Evolutionary conservation across 2,888 invertebrate species (phyloP).

Genomic region (Papilio protenor): DNA sequence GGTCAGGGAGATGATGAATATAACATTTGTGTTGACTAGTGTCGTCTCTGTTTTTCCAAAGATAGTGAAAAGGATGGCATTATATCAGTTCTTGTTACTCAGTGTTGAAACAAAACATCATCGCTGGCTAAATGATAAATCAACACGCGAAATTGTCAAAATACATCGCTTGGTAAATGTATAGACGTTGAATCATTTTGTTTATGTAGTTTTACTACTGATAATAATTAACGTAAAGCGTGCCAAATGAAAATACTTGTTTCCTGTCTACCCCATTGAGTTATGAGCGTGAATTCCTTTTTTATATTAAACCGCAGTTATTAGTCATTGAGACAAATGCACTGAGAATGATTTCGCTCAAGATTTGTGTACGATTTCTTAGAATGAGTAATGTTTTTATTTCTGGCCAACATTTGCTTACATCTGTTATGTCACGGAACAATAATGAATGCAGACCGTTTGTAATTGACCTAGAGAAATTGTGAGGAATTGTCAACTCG

Average conservation of each 20-base stretch:
- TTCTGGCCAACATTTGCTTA: constrained; percentile 54
- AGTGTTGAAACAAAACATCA: neutral
- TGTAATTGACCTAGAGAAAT: no score
- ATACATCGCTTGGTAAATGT: neutral
- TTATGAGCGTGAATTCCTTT: no score
- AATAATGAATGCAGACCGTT: neutral
- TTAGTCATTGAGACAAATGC: no score
- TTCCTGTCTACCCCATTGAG: no score
- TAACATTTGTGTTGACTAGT: neutral
- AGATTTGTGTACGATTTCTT: neutral
- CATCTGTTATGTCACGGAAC: constrained; percentile 55
- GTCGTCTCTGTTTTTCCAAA: neutral
- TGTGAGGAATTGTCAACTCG: no score
- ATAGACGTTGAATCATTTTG: neutral
- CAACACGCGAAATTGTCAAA: neutral
- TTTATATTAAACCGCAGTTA: no score
- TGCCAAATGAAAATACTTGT: no score
- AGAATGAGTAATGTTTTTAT: constrained; percentile 41
- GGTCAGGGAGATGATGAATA: no score
- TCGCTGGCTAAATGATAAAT: neutral
- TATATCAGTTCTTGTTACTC: neutral
- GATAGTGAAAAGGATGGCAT: neutral
- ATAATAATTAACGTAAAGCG: no score
- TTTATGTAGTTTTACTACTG: neutral
- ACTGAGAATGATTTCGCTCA: neutral